phyloP scores from a whole-genome alignment of 2,113 vertebrate genomes.

The Pipra filicauda region DNA sequence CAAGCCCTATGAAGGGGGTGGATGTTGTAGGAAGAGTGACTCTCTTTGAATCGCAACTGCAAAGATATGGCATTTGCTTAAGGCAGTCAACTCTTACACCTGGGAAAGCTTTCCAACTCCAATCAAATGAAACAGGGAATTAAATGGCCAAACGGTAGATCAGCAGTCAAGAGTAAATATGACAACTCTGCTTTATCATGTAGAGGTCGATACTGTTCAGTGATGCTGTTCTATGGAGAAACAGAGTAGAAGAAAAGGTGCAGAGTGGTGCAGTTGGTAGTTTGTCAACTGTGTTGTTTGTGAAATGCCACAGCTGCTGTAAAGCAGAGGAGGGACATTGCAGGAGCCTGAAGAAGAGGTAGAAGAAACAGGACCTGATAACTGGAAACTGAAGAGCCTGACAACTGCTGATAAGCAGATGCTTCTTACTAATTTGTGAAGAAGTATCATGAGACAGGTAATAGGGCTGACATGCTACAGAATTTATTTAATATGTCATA shows the following conservation, averaged over 20 bases:
- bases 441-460: not conserved
- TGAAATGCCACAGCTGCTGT: not conserved
- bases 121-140: not conserved
- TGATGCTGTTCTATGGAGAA: not conserved
- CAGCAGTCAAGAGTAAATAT: not conserved
- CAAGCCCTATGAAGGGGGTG: not conserved
- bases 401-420: not conserved
- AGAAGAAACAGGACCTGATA: not conserved
- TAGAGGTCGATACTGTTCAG: not conserved
- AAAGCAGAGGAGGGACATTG: accelerated
- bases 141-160: not conserved
- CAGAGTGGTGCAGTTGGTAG: not conserved
- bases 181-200: not conserved
- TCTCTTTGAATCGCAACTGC: not conserved
- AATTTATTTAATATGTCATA: not conserved
- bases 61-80: not conserved
- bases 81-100: not conserved
- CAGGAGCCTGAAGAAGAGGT: not conserved
- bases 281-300: not conserved
- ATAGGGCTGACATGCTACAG: not conserved
- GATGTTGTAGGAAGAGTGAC: not conserved
- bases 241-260: not conserved
- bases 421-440: not conserved
- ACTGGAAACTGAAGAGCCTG: not conserved
- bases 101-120: not conserved